A percentile compares a stretch with the other conserved stretches of the same genome.
These are phyloP conservation scores for Oryctes rhinoceros DNA, from an alignment of 1,140 invertebrate genomes.

Conservation along the genomic window DNA sequence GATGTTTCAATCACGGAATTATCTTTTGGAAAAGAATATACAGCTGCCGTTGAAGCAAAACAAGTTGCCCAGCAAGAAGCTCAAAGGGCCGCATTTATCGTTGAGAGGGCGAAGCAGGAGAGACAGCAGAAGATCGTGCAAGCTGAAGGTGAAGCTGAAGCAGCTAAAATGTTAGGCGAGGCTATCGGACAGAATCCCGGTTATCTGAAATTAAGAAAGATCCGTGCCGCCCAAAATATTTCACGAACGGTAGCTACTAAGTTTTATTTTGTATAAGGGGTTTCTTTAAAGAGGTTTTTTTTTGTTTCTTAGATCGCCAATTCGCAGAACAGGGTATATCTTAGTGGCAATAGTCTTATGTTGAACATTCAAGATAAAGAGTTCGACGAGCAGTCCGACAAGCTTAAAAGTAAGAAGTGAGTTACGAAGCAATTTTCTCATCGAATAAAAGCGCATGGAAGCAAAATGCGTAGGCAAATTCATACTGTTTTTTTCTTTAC, in stretches of 20 bases:
- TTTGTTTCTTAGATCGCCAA: constrained; percentile 78
- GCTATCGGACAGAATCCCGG: constrained; percentile 95
- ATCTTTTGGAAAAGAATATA: constrained; percentile 98
- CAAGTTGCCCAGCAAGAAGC: constrained; percentile 99
- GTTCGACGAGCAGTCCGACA: constrained; percentile 89
- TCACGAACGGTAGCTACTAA: constrained; percentile 83
- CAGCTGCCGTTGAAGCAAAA: constrained; percentile 99
- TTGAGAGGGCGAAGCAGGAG: constrained; percentile 97
- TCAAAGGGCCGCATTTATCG: constrained; percentile 96
- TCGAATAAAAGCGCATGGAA: not conserved
- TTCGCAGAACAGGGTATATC: constrained; percentile 94
- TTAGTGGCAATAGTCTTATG: constrained; percentile 94
- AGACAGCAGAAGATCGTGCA: constrained; percentile 99
- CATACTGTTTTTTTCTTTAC: not conserved
- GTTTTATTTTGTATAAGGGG: constrained; percentile 49
- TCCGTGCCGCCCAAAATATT: constrained; percentile 96
- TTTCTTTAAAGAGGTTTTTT: not conserved
- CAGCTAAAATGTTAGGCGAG: constrained; percentile 97
- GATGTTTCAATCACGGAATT: constrained; percentile 99
- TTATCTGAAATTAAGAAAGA: constrained; percentile 97
- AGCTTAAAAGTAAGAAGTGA: constrained; percentile 81
- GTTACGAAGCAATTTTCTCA: not conserved
- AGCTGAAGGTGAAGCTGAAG: constrained; percentile 99
- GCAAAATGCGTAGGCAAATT: not conserved
- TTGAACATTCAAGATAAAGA: constrained; percentile 94